Conservation (phyloP, 37 sponge, comb jelly and placozoan species). For the Bolinopsis microptera region DNA sequence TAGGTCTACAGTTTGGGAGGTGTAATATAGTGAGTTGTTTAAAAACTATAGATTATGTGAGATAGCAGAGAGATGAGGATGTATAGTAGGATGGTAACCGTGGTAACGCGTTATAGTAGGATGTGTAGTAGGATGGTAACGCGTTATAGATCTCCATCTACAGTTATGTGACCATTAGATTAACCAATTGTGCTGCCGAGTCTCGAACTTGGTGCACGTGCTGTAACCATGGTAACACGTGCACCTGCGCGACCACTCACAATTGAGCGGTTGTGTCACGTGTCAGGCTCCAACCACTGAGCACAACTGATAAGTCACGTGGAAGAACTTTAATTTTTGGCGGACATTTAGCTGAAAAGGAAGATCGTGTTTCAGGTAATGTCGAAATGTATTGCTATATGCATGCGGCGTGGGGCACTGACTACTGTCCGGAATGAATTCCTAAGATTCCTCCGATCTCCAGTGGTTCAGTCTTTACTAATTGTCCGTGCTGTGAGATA, state of each 20-base stretch:
- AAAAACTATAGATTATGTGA: neutral
- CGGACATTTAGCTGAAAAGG: conserved; percentile 57
- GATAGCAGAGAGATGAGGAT: neutral
- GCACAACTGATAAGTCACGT: conserved; percentile 2
- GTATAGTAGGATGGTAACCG: neutral
- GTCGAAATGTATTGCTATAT: neutral
- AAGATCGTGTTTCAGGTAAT: conserved; percentile 54
- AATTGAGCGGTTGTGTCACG: neutral
- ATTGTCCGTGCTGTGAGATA: neutral
- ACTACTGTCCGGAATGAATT: neutral
- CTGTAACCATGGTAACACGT: neutral
- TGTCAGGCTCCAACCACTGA: neutral
- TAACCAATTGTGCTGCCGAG: conserved; percentile 41
- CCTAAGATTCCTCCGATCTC: neutral
- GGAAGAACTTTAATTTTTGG: conserved; percentile 39
- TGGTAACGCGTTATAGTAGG: neutral
- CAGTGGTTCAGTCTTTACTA: neutral
- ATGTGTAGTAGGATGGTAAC: no score
- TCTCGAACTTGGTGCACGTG: neutral
- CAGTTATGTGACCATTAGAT: conserved; percentile 9
- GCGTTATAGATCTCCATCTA: neutral
- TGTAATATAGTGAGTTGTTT: neutral
- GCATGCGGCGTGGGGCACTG: neutral
- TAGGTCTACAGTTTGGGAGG: neutral
- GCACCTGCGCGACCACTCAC: conserved; percentile 9